These are phyloP conservation scores for Misgurnus mizolepis DNA, from an alignment of 2,113 vertebrate species.

Conservation along the genomic window DNA sequence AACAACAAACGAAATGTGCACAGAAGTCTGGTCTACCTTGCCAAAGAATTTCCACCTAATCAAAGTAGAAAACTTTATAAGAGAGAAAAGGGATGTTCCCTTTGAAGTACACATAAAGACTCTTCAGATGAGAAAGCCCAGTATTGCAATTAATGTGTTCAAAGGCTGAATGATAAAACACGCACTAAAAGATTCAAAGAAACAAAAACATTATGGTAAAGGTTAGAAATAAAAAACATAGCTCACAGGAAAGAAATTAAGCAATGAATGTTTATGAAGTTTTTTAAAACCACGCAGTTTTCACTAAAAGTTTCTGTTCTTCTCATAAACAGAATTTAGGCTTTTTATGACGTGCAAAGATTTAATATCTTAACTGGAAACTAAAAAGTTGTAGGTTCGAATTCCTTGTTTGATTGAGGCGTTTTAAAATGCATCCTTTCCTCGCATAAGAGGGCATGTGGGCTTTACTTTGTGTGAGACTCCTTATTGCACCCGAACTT, in stretches of 20 bases:
- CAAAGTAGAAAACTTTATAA: slow-evolving; percentile 1
- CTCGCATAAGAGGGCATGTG: too few species aligned
- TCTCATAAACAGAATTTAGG: neutral
- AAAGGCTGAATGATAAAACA: slow-evolving; percentile 15
- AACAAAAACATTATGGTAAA: slow-evolving; percentile 13
- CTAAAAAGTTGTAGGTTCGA: neutral
- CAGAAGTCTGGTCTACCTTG: neutral
- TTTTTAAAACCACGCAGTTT: too few species aligned
- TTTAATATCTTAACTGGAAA: neutral
- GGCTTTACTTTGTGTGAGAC: too few species aligned
- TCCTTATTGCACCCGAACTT: too few species aligned
- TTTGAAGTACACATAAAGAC: slow-evolving; percentile 22
- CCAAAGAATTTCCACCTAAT: neutral
- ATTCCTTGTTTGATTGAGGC: neutral
- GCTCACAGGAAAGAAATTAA: neutral
- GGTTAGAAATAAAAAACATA: neutral
- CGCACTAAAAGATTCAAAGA: slow-evolving; percentile 10
- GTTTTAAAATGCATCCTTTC: too few species aligned
- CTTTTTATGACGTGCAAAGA: neutral
- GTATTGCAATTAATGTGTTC: slow-evolving; percentile 24
- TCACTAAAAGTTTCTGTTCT: neutral
- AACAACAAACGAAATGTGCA: neutral
- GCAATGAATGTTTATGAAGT: neutral
- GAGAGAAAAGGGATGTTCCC: slow-evolving; percentile 19
- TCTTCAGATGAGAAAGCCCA: slow-evolving; percentile 20